Evolutionary conservation across 2,888 invertebrate genomes (phyloP).

Genomic region (Drymonia ruficornis): DNA sequence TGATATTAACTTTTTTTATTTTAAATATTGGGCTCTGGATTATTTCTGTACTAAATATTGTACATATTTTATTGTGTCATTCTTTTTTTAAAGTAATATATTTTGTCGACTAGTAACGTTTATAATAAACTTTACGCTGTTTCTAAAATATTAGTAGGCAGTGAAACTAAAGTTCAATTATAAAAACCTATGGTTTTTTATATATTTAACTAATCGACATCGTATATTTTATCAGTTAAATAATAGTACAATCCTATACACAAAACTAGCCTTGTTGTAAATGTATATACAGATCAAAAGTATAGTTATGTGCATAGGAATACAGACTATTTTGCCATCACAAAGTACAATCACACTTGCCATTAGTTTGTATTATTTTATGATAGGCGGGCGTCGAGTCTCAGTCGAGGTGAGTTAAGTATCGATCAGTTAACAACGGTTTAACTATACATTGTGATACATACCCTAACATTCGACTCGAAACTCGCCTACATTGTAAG

Average conservation of each 20-base stretch:
- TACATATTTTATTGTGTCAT: conserved; percentile 20
- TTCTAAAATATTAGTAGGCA: no score
- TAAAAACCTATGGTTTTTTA: no score
- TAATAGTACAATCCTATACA: no score
- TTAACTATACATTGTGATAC: neutral
- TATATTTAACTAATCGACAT: no score
- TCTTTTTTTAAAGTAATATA: conserved; percentile 3
- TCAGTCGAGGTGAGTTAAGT: neutral
- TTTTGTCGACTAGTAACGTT: conserved; percentile 10
- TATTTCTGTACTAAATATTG: conserved; percentile 14
- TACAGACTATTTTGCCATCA: conserved; percentile 18
- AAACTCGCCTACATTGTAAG: conserved; percentile 16
- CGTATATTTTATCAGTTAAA: no score
- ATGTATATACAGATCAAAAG: no score
- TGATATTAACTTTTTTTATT: neutral
- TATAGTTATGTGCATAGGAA: neutral
- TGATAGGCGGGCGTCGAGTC: conserved; percentile 22
- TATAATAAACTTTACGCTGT: no score
- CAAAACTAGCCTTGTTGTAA: no score
- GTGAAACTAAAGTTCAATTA: no score
- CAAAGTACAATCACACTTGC: conserved; percentile 24
- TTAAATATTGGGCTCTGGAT: neutral
- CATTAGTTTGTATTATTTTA: conserved; percentile 18
- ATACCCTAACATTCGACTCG: conserved; percentile 10
- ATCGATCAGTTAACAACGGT: no score